Conservation (phyloP, 1,140 invertebrate species). For the Drosophila burlai region DNA sequence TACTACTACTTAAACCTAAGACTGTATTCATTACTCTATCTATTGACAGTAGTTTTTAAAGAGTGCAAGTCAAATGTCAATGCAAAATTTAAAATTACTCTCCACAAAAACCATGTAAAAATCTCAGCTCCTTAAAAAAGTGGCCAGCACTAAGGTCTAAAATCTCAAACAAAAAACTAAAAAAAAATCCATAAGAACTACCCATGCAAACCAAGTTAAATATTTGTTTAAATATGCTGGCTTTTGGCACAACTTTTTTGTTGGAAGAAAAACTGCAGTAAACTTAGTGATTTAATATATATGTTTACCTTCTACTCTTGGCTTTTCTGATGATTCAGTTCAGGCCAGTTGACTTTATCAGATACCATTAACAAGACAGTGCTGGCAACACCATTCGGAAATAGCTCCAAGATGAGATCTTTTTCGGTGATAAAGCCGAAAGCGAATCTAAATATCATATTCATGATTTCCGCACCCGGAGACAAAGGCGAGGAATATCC, state of each 20-base stretch:
- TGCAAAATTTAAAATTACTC: background rate
- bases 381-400: conserved; percentile 25
- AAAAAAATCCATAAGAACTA: background rate
- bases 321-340: conserved; percentile 2
- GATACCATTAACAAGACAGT: conserved; percentile 19
- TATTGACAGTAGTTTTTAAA: background rate
- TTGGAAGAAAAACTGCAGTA: conserved; percentile 18
- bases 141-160: background rate
- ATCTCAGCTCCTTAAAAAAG: background rate
- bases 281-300: conserved; percentile 34
- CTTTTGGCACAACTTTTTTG: background rate
- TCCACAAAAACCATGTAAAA: background rate
- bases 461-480: conserved; percentile 45
- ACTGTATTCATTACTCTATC: too few species aligned
- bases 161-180: background rate
- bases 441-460: conserved; percentile 28
- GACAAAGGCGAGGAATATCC: conserved; percentile 22
- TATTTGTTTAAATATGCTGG: conserved; percentile 2
- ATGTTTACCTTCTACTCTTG: conserved; percentile 2
- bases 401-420: conserved; percentile 28
- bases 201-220: background rate
- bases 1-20: background rate
- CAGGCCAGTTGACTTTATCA: conserved; percentile 4
- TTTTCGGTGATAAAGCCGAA: conserved; percentile 14
- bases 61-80: background rate